Conservation (phyloP, 2,113 vertebrate genomes). For the Larimichthys polyactis region DNA sequence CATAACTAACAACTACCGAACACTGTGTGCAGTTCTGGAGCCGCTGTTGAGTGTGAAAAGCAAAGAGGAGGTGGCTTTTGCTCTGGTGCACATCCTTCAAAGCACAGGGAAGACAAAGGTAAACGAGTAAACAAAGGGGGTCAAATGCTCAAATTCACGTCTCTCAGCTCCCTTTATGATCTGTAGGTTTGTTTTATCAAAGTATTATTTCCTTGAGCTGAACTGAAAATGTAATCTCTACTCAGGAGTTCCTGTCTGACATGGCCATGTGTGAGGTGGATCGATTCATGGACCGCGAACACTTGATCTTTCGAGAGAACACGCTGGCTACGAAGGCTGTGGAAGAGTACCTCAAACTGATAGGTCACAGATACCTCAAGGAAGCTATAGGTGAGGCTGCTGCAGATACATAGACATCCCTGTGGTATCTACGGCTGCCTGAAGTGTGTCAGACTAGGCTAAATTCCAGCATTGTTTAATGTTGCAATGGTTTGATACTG, state of each 20-base stretch:
- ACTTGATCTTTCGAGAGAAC: slow-evolving; percentile 98
- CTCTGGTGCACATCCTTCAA: slow-evolving; percentile 95
- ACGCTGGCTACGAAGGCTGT: slow-evolving; percentile 98
- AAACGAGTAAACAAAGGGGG: slow-evolving; percentile 57
- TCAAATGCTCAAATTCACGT: background rate
- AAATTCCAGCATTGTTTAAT: background rate
- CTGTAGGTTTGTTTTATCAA: background rate
- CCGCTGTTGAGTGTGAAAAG: slow-evolving; percentile 95
- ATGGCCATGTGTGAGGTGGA: slow-evolving; percentile 99
- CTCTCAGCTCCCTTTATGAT: background rate
- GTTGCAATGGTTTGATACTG: too few relatives aligned
- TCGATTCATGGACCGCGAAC: slow-evolving; percentile 96
- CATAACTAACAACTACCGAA: slow-evolving; percentile 96
- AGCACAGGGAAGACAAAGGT: slow-evolving; percentile 98
- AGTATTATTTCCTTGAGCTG: background rate
- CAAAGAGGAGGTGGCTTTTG: slow-evolving; percentile 98
- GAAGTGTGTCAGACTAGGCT: background rate
- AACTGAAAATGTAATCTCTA: slow-evolving; percentile 17
- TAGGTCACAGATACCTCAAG: slow-evolving; percentile 99
- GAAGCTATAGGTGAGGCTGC: slow-evolving; percentile 92
- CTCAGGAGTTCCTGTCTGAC: slow-evolving; percentile 97
- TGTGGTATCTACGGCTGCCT: background rate
- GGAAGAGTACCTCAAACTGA: slow-evolving; percentile 99
- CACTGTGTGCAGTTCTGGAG: slow-evolving; percentile 94
- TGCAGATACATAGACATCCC: background rate